Percentiles rank a stretch among this genome's conserved stretches.
Conservation (phyloP, 1,140 invertebrate species). For the Drosophila miranda region DNA sequence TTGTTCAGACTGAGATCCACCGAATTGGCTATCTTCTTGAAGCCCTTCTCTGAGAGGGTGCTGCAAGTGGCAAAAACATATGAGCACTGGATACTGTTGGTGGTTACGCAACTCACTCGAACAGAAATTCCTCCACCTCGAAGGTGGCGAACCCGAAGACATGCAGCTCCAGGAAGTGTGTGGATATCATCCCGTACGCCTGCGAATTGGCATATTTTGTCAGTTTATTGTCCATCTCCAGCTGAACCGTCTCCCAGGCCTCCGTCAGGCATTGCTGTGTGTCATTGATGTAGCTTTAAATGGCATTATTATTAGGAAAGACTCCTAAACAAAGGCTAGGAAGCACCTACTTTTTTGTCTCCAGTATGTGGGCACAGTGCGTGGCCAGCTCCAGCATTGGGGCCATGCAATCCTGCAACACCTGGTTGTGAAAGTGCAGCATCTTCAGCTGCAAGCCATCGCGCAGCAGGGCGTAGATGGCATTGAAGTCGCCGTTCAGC, state of each 20-base stretch:
- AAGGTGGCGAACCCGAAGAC: slow-evolving; percentile 92
- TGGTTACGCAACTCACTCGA: slow-evolving; percentile 61
- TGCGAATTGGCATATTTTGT: slow-evolving; percentile 92
- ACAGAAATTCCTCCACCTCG: slow-evolving; percentile 86
- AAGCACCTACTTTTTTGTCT: slow-evolving; percentile 83
- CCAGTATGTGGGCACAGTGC: slow-evolving; percentile 88
- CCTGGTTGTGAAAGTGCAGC: slow-evolving; percentile 86
- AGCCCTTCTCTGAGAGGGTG: slow-evolving; percentile 96
- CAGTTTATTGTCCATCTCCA: slow-evolving; percentile 97
- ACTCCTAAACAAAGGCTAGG: neutral
- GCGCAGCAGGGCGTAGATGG: slow-evolving; percentile 84
- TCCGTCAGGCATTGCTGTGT: slow-evolving; percentile 93
- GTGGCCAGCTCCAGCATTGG: slow-evolving; percentile 88
- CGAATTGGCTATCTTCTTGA: slow-evolving; percentile 96
- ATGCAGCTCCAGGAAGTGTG: slow-evolving; percentile 95
- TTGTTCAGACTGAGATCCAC: slow-evolving; percentile 95
- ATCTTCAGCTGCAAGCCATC: slow-evolving; percentile 84
- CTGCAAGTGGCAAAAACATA: slow-evolving; percentile 80
- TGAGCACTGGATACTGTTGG: slow-evolving; percentile 10
- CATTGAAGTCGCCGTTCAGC: slow-evolving; percentile 85
- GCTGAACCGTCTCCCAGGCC: slow-evolving; percentile 96
- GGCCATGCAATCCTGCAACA: slow-evolving; percentile 86
- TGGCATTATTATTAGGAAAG: neutral
- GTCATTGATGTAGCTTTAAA: slow-evolving; percentile 86
- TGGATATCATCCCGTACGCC: slow-evolving; percentile 90